phyloP scores from a whole-genome alignment of 2,888 invertebrate genomes.

The Platycheirus albimanus region DNA sequence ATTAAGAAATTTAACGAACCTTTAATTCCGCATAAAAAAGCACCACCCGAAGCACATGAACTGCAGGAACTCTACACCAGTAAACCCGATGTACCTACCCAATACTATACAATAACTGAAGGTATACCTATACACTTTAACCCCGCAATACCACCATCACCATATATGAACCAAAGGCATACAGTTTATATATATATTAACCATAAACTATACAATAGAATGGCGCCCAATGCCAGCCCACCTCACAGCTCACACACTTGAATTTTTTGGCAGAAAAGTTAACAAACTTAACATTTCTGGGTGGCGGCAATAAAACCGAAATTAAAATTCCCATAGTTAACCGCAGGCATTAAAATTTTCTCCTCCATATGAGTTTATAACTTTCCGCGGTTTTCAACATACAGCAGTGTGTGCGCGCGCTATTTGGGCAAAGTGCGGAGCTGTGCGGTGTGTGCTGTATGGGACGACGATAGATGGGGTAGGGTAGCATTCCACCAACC shows the following conservation, averaged over 20 bases:
- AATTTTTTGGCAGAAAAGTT: slow-evolving; percentile 68
- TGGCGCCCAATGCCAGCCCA: slow-evolving; percentile 18
- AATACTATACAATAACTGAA: too few relatives aligned
- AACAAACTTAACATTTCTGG: slow-evolving; percentile 74
- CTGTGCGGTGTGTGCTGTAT: not conserved
- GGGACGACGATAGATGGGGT: not conserved
- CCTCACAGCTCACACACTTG: not conserved
- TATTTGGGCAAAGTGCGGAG: not conserved
- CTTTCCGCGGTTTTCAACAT: slow-evolving; percentile 65
- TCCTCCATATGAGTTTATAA: slow-evolving; percentile 75
- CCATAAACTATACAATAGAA: slow-evolving; percentile 31
- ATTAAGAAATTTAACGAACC: slow-evolving; percentile 74
- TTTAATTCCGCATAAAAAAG: slow-evolving; percentile 71
- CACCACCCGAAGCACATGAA: slow-evolving; percentile 54
- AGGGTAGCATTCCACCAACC: not conserved
- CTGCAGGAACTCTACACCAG: slow-evolving; percentile 46
- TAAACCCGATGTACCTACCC: not conserved
- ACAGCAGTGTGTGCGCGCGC: slow-evolving; percentile 4
- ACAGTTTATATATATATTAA: slow-evolving; percentile 16
- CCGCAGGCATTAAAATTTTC: slow-evolving; percentile 74
- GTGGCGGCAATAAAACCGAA: slow-evolving; percentile 74
- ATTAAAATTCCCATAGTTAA: slow-evolving; percentile 74
- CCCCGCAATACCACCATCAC: too few relatives aligned
- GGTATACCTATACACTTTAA: too few relatives aligned
- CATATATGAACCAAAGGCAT: too few relatives aligned